Base-by-base conservation (phyloP, 2,113 vertebrate species). In the Notechis scutatus region DNA sequence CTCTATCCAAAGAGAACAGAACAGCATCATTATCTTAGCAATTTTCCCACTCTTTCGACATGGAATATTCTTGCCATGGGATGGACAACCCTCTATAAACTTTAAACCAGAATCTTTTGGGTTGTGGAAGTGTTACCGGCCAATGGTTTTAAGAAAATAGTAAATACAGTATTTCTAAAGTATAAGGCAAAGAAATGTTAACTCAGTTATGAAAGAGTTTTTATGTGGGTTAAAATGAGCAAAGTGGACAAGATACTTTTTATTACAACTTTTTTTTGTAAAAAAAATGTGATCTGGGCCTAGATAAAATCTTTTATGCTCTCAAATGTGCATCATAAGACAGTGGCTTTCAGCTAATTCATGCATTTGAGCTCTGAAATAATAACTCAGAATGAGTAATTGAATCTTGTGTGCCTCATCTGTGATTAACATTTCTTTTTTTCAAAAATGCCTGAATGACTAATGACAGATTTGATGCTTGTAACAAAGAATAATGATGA, bases 351-450 rank as follows among this genome's bases (percentile, higher is more conserved):
- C 26, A n/a, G 26, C 50, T 88, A 52, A 29, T 50, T 50, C 45
- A 90, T 50, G 59, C 26, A 90, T 52, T 34, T 90, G 89, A 50
- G 64, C 59, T 34, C 47, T 69, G 45, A 29, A 69, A 90, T 90
- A 69, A 90, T 69, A 50, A 29, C 59, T 90, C 89, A 69, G 89
- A 50, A 90, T 90, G 89, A 90, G 64, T 90, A 59, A 90, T 21
- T 20, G 42, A 69, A 64, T 29, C 89, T 90, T 90, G 24, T 45
- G 12, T 61, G 55, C 23, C 14, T 61, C 12, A 90, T 21, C 56
- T 24, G 59, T 61, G 88, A 90, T 59, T 61, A 90, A 90, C 88
- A 42, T 39, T 39, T 23, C 54, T 45, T 61, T 59, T 59, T 59
- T 89, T 45, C 11, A 61, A 45, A 89, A 55, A 54, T 88, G 29